Evolutionary conservation across 2,888 invertebrate species (phyloP), one percentile per base, ranked within the genome.

Genomic region (Iphiclides podalirius): DNA sequence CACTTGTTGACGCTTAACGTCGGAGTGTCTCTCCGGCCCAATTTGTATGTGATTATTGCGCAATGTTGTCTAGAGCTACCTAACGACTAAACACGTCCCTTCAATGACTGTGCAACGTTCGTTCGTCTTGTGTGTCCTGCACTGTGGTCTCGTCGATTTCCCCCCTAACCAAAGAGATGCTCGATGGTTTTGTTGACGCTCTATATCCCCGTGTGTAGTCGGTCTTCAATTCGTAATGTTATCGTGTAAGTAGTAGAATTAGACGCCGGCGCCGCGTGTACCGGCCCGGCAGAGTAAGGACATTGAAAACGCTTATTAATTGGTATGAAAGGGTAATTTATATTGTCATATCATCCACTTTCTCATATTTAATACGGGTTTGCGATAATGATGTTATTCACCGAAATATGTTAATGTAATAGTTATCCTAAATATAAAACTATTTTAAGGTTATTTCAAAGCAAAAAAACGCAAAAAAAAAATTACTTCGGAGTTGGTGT

Each of bases 291-390:
- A 82, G 78, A 77, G 72, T 88, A 87, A 87, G 88, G 81, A 87
- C 86, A 88, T 88, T 88, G 88, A 88, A 84, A 88, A 88, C 88
- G 88, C 88, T 88, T 88, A 88, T 88, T 88, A 88, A 87, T 88
- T 87, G 88, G 88, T 88, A 88, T 88, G 88, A 88, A 88, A 88
- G 88, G 88, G 88, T 88, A 88, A 88, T 87, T 88, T 87, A 87
- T 88, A 88, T 86, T 86, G 87, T 88, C 88, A 88, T 88, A 87
- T 88, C 88, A 88, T 88, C 87, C 88, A 88, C 85, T 87, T 82
- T 88, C 88, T 88, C 88, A 87, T 88, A 84, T 85, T 81, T 82
- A 87, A 86, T 87, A 88, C 88, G 88, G 88, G 88, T 88, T 87
- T 84, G 86, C 88, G 88, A 87, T 87, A 85, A 86, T 82, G 85